phyloP scores from a whole-genome alignment of 2,888 invertebrate genomes.

The Tetramorium bicarinatum region DNA sequence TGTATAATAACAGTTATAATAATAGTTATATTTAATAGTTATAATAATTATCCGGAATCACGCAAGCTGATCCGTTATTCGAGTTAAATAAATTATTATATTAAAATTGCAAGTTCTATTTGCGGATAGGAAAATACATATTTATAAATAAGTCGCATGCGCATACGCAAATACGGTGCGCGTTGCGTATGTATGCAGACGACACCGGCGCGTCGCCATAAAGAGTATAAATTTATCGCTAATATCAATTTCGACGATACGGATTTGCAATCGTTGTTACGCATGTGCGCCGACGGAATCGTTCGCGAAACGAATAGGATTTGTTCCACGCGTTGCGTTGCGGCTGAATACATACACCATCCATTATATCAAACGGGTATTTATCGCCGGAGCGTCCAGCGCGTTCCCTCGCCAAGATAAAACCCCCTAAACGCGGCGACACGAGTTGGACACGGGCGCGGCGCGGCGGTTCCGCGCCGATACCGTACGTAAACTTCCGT shows the following conservation, averaged over 20 bases:
- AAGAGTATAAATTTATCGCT: conserved; percentile 63
- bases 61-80: neutral
- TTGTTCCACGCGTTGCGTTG: conserved; percentile 62
- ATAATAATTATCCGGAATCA: neutral
- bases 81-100: conserved; percentile 4
- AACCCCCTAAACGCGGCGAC: conserved; percentile 58
- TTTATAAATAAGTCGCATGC: conserved; percentile 32
- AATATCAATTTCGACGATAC: conserved; percentile 69
- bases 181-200: conserved; percentile 49
- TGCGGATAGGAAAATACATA: conserved; percentile 14
- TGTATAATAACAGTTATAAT: neutral
- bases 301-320: conserved; percentile 69
- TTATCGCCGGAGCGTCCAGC: conserved; percentile 71
- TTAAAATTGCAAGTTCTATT: neutral
- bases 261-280: conserved; percentile 61
- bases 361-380: conserved; percentile 75
- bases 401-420: conserved; percentile 71
- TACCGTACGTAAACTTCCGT: conserved; percentile 75
- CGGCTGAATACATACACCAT: conserved; percentile 63
- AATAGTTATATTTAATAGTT: neutral
- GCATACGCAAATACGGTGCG: conserved; percentile 24
- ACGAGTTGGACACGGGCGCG: conserved; percentile 56
- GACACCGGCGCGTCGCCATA: conserved; percentile 12
- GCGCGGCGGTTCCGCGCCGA: conserved; percentile 55
- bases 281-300: conserved; percentile 23